Evolutionary conservation across 2,797 vertebrate genomes (phyloP).

Genomic region (Crax fasciolata): DNA sequence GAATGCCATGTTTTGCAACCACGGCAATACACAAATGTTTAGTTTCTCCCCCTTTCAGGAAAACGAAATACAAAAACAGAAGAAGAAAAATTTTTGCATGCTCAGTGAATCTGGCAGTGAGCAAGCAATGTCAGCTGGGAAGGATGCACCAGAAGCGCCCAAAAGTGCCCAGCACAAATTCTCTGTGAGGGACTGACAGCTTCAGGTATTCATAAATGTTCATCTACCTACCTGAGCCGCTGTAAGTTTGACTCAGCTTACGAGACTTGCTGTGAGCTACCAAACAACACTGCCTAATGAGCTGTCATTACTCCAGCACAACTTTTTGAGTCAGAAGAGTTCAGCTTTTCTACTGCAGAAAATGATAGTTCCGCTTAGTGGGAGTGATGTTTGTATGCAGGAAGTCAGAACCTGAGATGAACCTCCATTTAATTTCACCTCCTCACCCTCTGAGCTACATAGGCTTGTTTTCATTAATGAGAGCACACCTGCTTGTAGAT

Average conservation of each 20-base stretch:
- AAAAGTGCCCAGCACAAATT: background rate
- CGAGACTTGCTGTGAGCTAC: background rate
- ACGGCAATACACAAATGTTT: background rate
- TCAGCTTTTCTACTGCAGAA: background rate
- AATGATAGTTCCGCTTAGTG: background rate
- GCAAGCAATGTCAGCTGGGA: background rate
- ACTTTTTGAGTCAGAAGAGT: background rate
- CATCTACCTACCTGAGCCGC: background rate
- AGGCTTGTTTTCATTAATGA: background rate
- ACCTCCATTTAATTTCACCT: background rate
- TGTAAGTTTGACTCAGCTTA: background rate
- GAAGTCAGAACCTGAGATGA: background rate
- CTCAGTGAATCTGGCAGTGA: background rate
- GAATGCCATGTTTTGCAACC: constrained; percentile 5
- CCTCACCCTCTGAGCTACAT: background rate
- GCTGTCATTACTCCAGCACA: background rate
- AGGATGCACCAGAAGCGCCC: fast-evolving
- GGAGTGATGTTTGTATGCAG: background rate
- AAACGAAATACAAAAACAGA: background rate
- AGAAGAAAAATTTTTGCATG: background rate
- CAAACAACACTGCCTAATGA: background rate
- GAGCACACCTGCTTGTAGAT: background rate
- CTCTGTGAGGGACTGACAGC: background rate
- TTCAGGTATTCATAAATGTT: background rate
- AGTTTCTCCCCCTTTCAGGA: background rate